Evolutionary conservation across 2,113 vertebrate genomes (phyloP).

Genomic region (Scalopus aquaticus): DNA sequence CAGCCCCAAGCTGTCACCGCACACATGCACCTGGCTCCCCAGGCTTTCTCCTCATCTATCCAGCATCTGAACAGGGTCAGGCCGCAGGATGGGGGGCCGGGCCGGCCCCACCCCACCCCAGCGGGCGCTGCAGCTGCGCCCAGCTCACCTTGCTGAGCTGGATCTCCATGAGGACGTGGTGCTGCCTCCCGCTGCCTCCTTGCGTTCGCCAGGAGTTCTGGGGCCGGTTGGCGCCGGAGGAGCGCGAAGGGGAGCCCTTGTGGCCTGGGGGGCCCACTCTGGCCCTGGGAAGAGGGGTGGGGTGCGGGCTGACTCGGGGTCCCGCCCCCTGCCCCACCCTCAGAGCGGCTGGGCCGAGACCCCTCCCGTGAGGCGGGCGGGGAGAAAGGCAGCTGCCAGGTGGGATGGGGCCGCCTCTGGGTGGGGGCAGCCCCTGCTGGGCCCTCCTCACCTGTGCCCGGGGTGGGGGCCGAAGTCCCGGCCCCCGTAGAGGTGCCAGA

Average conservation of each 20-base stretch:
- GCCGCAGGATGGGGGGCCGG: accelerated
- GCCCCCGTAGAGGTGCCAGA: conserved; percentile 95
- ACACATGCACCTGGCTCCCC: too few species aligned
- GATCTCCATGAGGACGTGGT: conserved; percentile 94
- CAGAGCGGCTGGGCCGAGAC: background rate
- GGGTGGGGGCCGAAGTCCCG: conserved; percentile 89
- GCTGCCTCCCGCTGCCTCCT: conserved; percentile 91
- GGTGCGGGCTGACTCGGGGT: background rate
- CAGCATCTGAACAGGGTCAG: too few species aligned
- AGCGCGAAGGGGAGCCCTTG: conserved; percentile 90
- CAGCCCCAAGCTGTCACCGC: too few species aligned
- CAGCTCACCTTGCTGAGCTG: conserved; percentile 92
- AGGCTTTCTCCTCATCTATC: too few species aligned
- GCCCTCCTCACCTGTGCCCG: conserved; percentile 72
- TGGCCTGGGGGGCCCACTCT: conserved; percentile 77
- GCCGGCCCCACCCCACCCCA: background rate
- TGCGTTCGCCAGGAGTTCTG: conserved; percentile 94
- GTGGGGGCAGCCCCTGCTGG: too few species aligned
- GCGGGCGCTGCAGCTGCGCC: too few species aligned
- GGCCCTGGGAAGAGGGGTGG: conserved; percentile 46
- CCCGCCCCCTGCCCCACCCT: background rate
- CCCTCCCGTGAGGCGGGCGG: accelerated
- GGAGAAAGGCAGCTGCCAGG: too few species aligned
- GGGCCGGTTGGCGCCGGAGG: conserved; percentile 86
- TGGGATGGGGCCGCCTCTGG: background rate